Base-by-base conservation (phyloP, 2,888 invertebrate genomes). In the Helicoverpa assulta region DNA sequence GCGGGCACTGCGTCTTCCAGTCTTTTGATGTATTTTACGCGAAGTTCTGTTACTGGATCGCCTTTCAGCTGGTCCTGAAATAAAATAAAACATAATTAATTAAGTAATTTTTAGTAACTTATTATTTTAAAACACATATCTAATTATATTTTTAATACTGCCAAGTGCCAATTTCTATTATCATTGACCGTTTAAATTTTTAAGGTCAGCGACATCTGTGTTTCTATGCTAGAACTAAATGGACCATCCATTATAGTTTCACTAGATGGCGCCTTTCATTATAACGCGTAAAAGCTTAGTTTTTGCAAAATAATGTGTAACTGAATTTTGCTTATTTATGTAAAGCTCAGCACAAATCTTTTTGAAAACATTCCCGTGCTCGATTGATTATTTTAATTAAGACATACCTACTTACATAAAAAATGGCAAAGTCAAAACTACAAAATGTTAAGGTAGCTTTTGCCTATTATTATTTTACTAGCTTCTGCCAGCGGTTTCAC, bases 1-100 rank as follows among this genome's bases (percentile, higher is more conserved):
- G 99, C 99, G 12, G 99, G 99, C 85, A 99, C 98, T 1, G 99
- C 99, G 94, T 99, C 99, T 96, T 99, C 99, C 88, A 99, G 95
- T 91, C 99, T 97, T 90, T 99, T 98, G 75, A 99, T 97, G 92
- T 99, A 99, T 91, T 99, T 99, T 4, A 99, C 97, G 87, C 99
- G 96, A 21, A 99, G 96, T 96, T 99, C 99, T 21, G 99, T 99
- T 43, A 97, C 97, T 79, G 97, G 97, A 91, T 99, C 99, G 57
- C 99, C 99, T 95, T 99, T 99, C 61, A 99, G 93, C 87, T 99
- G 99, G 93, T 99, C 99, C 96, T 99, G 97, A 57, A 95, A 92
- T 26, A 26, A 56, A 67, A 26, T 70, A 54, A 37, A 52, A 43
- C 10, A 50, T 8, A 0, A 29, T 19, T 14, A 18, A 43, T 1